These are phyloP conservation scores for Ornithoptera priamus DNA, from an alignment of 2,888 invertebrate genomes.

Conservation along the genomic window DNA sequence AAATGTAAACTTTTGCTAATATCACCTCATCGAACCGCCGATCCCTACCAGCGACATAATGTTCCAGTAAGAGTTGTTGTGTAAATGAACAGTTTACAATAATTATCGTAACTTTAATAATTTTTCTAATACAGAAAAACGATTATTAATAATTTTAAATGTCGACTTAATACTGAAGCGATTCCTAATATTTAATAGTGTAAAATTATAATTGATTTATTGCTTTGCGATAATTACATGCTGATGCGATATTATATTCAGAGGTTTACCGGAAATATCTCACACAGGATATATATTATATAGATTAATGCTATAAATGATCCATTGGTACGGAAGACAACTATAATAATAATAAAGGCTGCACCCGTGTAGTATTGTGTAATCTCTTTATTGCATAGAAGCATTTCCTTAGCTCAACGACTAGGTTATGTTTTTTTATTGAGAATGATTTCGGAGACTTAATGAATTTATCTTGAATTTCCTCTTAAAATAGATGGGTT, in stretches of 20 bases:
- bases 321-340: neutral
- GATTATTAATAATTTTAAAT: neutral
- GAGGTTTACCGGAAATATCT: neutral
- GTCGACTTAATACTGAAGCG: slow-evolving; percentile 3
- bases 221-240: slow-evolving; percentile 24
- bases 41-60: neutral
- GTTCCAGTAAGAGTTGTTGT: neutral
- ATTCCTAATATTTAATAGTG: neutral
- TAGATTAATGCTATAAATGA: neutral
- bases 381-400: neutral
- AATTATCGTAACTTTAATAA: neutral
- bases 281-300: neutral
- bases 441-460: too few species aligned
- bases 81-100: too few species aligned
- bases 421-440: neutral
- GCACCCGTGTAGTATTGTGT: neutral
- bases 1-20: neutral
- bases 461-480: too few species aligned
- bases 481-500: neutral
- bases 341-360: neutral
- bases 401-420: neutral
- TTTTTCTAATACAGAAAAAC: neutral
- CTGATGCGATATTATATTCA: slow-evolving; percentile 9
- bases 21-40: neutral
- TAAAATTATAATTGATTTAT: neutral